phyloP scores from a whole-genome alignment of 2,797 vertebrate species.

The Helarctos malayanus region DNA sequence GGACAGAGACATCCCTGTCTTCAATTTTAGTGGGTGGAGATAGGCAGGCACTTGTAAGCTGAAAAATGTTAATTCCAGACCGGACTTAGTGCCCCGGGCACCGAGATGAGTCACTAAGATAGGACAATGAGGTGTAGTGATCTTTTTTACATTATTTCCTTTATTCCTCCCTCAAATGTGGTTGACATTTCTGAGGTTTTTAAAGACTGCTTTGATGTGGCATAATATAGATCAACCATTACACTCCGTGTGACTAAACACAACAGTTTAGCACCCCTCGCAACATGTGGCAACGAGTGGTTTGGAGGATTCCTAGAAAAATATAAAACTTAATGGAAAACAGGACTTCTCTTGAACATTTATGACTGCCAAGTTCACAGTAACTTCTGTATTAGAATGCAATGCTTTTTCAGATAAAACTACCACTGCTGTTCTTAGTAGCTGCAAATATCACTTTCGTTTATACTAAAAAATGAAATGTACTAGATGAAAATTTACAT shows the following conservation, averaged over 20 bases:
- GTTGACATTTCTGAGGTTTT: constrained; percentile 30
- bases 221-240: accelerated
- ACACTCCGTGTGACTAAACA: not conserved
- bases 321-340: constrained; percentile 73
- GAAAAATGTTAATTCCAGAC: not conserved
- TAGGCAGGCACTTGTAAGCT: not conserved
- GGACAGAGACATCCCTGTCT: not conserved
- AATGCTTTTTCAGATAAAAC: constrained; percentile 74
- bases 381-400: constrained; percentile 52
- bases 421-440: constrained; percentile 70
- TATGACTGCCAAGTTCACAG: constrained; percentile 59
- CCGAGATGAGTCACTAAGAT: not conserved
- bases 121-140: not conserved
- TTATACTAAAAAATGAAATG: constrained; percentile 50
- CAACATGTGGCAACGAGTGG: not conserved
- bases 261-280: not conserved
- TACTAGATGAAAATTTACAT: constrained; percentile 54
- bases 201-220: constrained; percentile 29
- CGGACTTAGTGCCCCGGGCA: not conserved
- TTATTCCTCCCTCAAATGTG: not conserved
- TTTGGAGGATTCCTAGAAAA: constrained; percentile 71
- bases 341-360: constrained; percentile 59
- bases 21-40: not conserved
- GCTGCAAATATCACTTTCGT: constrained; percentile 65
- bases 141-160: not conserved